Evolutionary conservation across 2,113 vertebrate genomes (phyloP).

Genomic region (Camelus bactrianus): DNA sequence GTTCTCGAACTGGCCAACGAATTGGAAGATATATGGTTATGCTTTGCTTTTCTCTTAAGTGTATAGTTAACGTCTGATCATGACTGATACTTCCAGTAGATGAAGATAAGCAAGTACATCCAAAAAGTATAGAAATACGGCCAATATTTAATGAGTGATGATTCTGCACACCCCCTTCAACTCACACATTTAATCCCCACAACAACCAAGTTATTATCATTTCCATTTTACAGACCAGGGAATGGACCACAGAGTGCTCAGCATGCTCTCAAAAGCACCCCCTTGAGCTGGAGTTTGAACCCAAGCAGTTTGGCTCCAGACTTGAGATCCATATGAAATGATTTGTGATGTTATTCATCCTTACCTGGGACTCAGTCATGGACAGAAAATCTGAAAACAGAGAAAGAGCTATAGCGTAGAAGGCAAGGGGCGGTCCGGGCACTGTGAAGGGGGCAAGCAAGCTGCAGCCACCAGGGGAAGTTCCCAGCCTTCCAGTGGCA

Average conservation of each 20-base stretch:
- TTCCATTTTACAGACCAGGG: neutral
- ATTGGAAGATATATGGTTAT: neutral
- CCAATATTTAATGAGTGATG: neutral
- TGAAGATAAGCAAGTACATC: neutral
- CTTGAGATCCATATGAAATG: neutral
- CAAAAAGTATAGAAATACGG: rapidly evolving
- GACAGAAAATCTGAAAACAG: neutral
- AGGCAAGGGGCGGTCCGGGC: neutral
- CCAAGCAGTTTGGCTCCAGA: neutral
- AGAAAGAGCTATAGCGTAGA: neutral
- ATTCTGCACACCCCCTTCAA: neutral
- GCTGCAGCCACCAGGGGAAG: rapidly evolving
- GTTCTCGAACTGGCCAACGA: neutral
- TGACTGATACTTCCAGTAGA: neutral
- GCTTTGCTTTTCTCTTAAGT: neutral
- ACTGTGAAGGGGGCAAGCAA: neutral
- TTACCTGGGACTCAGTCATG: neutral
- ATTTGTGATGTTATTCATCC: no score
- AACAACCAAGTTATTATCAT: neutral
- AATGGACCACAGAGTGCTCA: rapidly evolving
- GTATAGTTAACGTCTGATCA: neutral
- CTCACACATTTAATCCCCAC: neutral
- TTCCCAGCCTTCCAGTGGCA: no score
- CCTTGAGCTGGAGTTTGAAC: neutral
- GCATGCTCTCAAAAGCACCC: neutral